Conservation (phyloP, 2,797 vertebrate genomes). For the Morelia viridis region DNA sequence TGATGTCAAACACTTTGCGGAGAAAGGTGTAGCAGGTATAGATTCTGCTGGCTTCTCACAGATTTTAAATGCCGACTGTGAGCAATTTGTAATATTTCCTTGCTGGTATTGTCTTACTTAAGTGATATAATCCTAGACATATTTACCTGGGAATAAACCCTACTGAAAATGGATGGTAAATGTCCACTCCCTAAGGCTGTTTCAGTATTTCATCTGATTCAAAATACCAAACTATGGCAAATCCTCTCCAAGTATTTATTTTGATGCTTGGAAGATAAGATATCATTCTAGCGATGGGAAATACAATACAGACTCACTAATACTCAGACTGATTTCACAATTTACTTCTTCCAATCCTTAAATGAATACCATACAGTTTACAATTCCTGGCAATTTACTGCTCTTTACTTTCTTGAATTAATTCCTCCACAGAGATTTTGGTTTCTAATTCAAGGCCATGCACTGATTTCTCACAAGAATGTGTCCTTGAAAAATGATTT, state of each 20-base stretch:
- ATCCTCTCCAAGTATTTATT: constrained; percentile 15
- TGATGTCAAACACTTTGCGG: background rate
- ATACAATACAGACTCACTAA: constrained; percentile 40
- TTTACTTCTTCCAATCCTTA: constrained; percentile 67
- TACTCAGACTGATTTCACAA: constrained; percentile 55
- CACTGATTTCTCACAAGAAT: constrained; percentile 65
- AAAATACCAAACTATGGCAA: background rate
- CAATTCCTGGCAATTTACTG: constrained; percentile 66
- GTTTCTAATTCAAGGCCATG: constrained; percentile 59
- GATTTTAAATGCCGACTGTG: background rate
- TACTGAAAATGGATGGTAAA: background rate
- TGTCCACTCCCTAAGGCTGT: background rate
- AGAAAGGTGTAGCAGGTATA: background rate
- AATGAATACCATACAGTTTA: constrained; percentile 71
- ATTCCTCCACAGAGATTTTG: constrained; percentile 66
- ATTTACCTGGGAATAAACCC: background rate
- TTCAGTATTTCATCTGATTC: constrained; percentile 1
- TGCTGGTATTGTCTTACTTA: background rate
- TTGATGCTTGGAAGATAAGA: background rate
- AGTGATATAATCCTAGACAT: background rate
- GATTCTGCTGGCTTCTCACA: background rate
- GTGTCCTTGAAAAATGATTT: constrained; percentile 55
- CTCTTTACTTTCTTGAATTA: constrained; percentile 71
- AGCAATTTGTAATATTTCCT: background rate
- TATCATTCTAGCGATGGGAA: constrained; percentile 30